Base-by-base conservation (phyloP, 2,113 vertebrate genomes). In the Tetraodon nigroviridis region DNA sequence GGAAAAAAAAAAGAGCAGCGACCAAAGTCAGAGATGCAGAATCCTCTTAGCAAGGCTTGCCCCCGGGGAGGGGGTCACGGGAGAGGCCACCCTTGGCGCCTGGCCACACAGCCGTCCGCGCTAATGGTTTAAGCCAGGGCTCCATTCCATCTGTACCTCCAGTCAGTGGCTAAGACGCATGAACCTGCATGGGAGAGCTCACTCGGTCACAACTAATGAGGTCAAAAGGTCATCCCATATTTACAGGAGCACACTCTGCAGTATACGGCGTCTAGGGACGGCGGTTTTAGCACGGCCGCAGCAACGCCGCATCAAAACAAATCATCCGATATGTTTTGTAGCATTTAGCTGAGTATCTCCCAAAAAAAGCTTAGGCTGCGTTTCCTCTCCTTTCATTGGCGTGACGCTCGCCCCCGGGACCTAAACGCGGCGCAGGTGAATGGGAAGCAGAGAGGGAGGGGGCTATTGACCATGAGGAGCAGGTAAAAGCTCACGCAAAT, bases 141-240 rank as follows among this genome's bases (percentile, higher is more conserved):
- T 69, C 51, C 27, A 16, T 47, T 44, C 79, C 50, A 45, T 32
- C 71, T 64, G 15, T 46, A 75, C 74, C 75, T 80, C 65, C 58
- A 60, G 61, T 29, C 47, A 21, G 61, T 85, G 81, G 87, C 78
- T 79, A 83, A 84, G 83, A 88, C 69, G 17, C 72, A 87, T 50
- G 80, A 83, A 60, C 52, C 55, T 64, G 67, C 75, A 77, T 63
- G 19, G 67, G 61, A 69, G 80, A 73, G 66, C 78, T 83, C 81
- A 75, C 81, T 85, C 86, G 80, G 62, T 85, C 85, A 84, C 66
- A 45, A 63, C 72, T 84, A 88, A 88, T 86, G 83, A 88, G 85
- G 85, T 87, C 84, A 84, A 87, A 84, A 84, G 86, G 85, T 66
- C 72, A 84, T 87, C 83, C 84, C 85, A 87, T 88, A 84, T 88